Evolutionary conservation across 2,113 vertebrate species (phyloP).

Genomic region (Diadophis punctatus): DNA sequence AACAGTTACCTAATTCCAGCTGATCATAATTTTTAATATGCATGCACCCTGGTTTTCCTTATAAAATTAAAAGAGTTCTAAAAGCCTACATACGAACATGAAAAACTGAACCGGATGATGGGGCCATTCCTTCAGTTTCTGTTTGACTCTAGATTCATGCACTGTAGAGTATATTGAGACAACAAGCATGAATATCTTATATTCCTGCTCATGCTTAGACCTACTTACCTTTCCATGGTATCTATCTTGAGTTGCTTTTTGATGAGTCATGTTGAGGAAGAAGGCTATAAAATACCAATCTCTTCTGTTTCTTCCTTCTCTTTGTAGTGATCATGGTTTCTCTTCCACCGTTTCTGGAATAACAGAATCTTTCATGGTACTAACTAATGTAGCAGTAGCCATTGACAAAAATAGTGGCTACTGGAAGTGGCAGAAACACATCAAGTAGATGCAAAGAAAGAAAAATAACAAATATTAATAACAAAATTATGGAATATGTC

Average conservation of each 20-base stretch:
- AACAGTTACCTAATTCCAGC: background rate
- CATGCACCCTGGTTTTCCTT: background rate
- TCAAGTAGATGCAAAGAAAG: background rate
- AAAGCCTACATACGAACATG: background rate
- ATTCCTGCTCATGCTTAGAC: background rate
- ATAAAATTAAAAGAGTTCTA: background rate
- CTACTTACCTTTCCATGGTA: background rate
- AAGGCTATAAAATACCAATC: background rate
- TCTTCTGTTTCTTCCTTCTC: background rate
- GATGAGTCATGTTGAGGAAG: background rate
- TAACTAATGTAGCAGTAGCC: background rate
- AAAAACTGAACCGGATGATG: background rate
- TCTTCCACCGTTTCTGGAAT: background rate
- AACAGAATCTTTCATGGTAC: background rate
- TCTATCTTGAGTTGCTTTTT: background rate
- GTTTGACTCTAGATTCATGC: background rate
- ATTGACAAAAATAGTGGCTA: background rate
- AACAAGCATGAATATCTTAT: background rate
- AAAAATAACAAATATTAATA: background rate
- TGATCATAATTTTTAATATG: background rate
- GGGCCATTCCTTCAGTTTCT: background rate
- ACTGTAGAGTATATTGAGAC: background rate
- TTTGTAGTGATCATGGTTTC: background rate
- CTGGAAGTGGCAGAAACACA: background rate
- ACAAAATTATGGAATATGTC: background rate